Percentiles rank a stretch among this genome's conserved stretches.
phyloP scores from a whole-genome alignment of 2,888 invertebrate genomes.

The Bugula neritina region DNA sequence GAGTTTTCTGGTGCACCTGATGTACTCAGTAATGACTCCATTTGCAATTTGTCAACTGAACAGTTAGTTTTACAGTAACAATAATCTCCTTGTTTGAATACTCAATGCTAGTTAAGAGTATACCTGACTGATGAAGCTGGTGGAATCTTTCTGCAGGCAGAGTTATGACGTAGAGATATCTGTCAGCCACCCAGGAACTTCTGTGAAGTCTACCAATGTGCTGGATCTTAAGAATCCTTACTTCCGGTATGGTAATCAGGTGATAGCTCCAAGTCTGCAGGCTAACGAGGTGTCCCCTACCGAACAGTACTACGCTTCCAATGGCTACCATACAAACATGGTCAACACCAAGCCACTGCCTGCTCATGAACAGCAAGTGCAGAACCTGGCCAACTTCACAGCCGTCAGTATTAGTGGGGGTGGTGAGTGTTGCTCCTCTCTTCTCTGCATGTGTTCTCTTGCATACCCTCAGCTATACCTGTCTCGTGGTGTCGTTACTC shows the following conservation, averaged over 20 bases:
- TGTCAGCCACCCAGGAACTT: slow-evolving; percentile 80
- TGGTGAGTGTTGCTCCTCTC: no score
- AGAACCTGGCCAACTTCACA: slow-evolving; percentile 14
- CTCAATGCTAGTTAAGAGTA: no score
- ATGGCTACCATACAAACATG: slow-evolving; percentile 21
- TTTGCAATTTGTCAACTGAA: no score
- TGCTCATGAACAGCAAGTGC: background rate
- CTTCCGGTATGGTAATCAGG: slow-evolving; percentile 64
- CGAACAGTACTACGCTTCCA: slow-evolving; percentile 58
- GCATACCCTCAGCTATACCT: no score
- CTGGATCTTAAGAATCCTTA: slow-evolving; percentile 97
- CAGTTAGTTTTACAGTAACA: no score
- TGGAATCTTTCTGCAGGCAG: slow-evolving; percentile 73
- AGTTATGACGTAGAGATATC: slow-evolving; percentile 98
- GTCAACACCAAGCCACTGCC: background rate
- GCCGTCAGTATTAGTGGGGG: slow-evolving; percentile 26
- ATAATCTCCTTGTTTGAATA: no score
- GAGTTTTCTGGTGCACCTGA: no score
- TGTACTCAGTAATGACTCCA: no score
- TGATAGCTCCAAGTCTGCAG: slow-evolving; percentile 84
- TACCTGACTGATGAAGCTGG: no score
- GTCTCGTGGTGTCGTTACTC: no score
- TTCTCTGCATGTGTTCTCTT: no score
- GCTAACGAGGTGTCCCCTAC: slow-evolving; percentile 84
- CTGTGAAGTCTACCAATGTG: slow-evolving; percentile 74